Evolutionary conservation across 2,888 invertebrate species (phyloP), one percentile per base, ranked within the genome.

Genomic region (Acanthococcus lagerstroemiae): DNA sequence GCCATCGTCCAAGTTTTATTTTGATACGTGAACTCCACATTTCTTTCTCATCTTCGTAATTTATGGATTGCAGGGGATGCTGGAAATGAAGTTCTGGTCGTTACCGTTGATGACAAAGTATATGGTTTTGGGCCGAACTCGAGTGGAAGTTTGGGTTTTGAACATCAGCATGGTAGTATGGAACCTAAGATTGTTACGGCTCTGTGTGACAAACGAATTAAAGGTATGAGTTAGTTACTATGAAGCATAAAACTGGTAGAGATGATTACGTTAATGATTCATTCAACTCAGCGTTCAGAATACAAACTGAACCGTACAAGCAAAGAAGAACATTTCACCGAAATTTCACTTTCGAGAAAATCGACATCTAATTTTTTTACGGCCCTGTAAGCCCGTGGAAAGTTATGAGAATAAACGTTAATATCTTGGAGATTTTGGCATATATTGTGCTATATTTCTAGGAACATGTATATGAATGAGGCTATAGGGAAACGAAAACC

Each of bases 31-130:
- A n/a, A n/a, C n/a, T n/a, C n/a, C n/a, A n/a, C n/a, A n/a, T n/a
- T n/a, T 37, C 37, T 37, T 37, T 15, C n/a, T 37, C 12, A 37
- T 3, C n/a, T 15, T 37, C n/a, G 12, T 37, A 1, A n/a, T 37
- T 3, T 61, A 17, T 67, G 4, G 45, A 65, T 70, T 70, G 46
- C 67, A 78, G 78, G 78, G 17, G 80, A 77, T 70, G 76, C 80
- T 26, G 82, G 81, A 1, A 81, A 81, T 73, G 82, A 83, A 73
- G 82, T 82, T 5, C 73, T 84, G 46, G 75, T 83, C 61, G 79
- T 83, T n/a, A 80, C 80, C 9, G 77, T 79, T 67, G 78, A 79
- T 68, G 80, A 80, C 71, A 79, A 79, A 69, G 82, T 83, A 0
- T 82, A 78, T 72, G 80, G 80, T 1, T 71, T 83, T 45, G 83